Evolutionary conservation across 2,888 invertebrate species (phyloP), one percentile per base, ranked within the genome.

Genomic region (Zonitis immaculata): DNA sequence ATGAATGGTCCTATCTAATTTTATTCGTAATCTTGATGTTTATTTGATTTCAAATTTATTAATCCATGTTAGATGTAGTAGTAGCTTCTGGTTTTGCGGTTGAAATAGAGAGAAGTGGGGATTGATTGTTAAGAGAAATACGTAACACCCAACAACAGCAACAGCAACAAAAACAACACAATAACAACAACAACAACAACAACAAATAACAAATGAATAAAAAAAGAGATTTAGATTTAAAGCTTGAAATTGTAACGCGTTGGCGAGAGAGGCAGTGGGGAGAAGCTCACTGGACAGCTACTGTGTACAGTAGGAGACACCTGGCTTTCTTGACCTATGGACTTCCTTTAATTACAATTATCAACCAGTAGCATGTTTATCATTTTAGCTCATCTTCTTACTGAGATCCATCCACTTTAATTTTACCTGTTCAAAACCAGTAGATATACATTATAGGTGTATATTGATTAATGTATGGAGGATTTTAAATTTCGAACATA

Each of bases 301-400:
- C 73, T 65, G 73, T 71, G 67, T 66, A 65, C 66, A 63, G 67
- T 64, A 64, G 64, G 63, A 69, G 69, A 72, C 72, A 73, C 71
- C 73, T 72, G 72, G 71, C 64, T 66, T 65, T 66, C 65, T 68
- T 69, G 70, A 71, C 69, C 71, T 70, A 71, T 68, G 66, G 70
- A 68, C 69, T 66, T 69, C 69, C 69, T 69, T 72, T 73, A 73
- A 73, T 73, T 72, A 72, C 68, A 71, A 72, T 73, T 72, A 73
- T 73, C 72, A 72, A 69, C 69, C 70, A 68, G 72, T 72, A 73
- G 73, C 72, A 66, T 70, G 71, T 70, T 67, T 68, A 66, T 69
- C 67, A 67, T 64, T 69, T 63, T 57, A 61, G 61, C 59, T 61
- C 67, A 63, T 63, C 63, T 65, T 66, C 60, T 63, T 61, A 59